Evolutionary conservation across 2,888 invertebrate genomes (phyloP).

Genomic region (Mythimna impura): DNA sequence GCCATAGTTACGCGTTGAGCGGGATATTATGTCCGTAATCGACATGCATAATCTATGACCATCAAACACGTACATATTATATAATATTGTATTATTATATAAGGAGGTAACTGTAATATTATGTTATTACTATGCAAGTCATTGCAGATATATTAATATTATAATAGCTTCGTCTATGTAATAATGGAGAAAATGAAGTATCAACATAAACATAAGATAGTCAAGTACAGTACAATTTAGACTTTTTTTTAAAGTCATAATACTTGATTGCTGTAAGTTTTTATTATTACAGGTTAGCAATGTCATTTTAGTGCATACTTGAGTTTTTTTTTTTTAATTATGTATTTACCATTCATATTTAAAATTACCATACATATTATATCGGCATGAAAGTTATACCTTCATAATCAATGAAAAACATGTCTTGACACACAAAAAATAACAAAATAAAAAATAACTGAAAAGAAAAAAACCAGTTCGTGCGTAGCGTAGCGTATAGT

Average conservation of each 20-base stretch:
- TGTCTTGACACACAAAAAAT: not conserved
- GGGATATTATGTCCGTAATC: not conserved
- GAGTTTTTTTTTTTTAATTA: too few species aligned
- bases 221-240: not conserved
- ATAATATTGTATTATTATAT: not conserved
- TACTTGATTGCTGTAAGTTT: too few species aligned
- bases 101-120: not conserved
- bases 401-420: not conserved
- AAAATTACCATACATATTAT: not conserved
- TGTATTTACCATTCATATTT: not conserved
- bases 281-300: too few species aligned
- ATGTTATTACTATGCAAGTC: constrained; percentile 1
- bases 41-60: not conserved
- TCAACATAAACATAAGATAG: not conserved
- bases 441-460: too few species aligned
- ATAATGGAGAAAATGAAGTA: not conserved
- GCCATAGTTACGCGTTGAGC: not conserved
- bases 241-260: too few species aligned
- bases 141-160: not conserved
- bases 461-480: too few species aligned
- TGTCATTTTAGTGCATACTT: too few species aligned
- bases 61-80: not conserved
- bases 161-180: constrained; percentile 1
- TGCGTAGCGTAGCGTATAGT: too few species aligned
- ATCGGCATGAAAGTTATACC: not conserved